Evolutionary conservation across 30 jellyfish, hydroid and myxozoan genomes (phyloP).

Genomic region (Morbakka virulenta): DNA sequence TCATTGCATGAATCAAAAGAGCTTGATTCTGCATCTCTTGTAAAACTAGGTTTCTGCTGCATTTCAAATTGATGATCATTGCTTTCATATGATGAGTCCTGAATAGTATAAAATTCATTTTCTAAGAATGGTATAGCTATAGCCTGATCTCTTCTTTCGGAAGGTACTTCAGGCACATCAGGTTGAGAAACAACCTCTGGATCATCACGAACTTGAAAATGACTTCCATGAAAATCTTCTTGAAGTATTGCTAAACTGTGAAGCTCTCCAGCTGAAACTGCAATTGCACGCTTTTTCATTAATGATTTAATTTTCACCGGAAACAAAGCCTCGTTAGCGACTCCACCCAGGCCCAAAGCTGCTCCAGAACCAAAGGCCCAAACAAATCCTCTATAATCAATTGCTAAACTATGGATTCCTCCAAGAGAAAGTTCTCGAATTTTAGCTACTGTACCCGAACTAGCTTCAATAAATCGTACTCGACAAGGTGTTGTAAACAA

Average conservation of each 20-base stretch:
- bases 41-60: no score
- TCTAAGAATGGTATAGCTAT: constrained; percentile 56
- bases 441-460: not conserved
- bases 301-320: constrained; percentile 60
- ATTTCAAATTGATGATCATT: no score
- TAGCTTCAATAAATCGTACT: constrained; percentile 47
- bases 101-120: constrained; percentile 52
- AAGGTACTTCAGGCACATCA: constrained; percentile 43
- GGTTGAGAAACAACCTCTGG: constrained; percentile 11
- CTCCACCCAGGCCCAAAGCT: constrained; percentile 76
- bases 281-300: constrained; percentile 51
- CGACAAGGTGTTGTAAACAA: constrained; percentile 76
- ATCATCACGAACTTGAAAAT: constrained; percentile 1
- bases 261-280: constrained; percentile 61
- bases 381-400: constrained; percentile 65
- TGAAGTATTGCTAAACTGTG: constrained; percentile 82
- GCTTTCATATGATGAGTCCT: not conserved
- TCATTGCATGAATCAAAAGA: not conserved
- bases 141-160: constrained; percentile 47
- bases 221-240: constrained; percentile 62
- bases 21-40: not conserved
- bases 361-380: constrained; percentile 97
- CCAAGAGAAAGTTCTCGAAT: constrained; percentile 75
- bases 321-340: constrained; percentile 31
- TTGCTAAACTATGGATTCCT: constrained; percentile 57